Base-by-base conservation (phyloP, 1,140 invertebrate species). In the Gonatopus flavifemur region DNA sequence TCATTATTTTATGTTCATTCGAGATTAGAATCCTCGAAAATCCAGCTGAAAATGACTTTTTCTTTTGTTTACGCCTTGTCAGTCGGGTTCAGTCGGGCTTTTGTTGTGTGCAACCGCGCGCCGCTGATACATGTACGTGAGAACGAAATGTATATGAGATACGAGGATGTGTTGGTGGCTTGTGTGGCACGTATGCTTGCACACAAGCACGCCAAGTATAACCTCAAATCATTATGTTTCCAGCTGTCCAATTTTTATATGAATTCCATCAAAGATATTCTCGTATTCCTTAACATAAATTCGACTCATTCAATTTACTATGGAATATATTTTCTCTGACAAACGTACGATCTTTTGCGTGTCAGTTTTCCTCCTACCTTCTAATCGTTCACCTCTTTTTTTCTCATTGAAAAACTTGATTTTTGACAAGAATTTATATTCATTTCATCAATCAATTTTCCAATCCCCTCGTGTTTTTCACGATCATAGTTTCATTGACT, bases 31-130 rank as follows among this genome's bases (percentile, higher is more conserved):
- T 12, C 10, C 19, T 37, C 43, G 40, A 49, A 52, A 59, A 49
- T 57, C 37, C 35, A 8, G 21, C 49, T 36, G 25, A 53, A 53
- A 33, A 37, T 39, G 49, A 59, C 48, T 55, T 67, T 66, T 68
- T 69, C 72, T 74, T 73, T 74, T 74, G 72, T 74, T 74, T 74
- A 74, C 72, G 68, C 67, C 72, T 74, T 74, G 70, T 74, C 72
- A 74, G 66, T 71, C 61, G 63, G 55, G 62, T 62, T 74, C 72
- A 74, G 66, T 71, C 61, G 63, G 55, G 62, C 64, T 70, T 69
- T 67, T 69, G 67, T 71, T 71, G 69, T 71, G 64, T 68, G 61
- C 57, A 64, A 60, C 57, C 64, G 69, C 66, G 69, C 68, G 69
- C 66, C 60, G 61, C 65, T 61, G 60, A 42, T 49, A 47, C 52